These are phyloP conservation scores for Uropetala carovei DNA, from an alignment of 2,888 invertebrate species.

Conservation along the genomic window DNA sequence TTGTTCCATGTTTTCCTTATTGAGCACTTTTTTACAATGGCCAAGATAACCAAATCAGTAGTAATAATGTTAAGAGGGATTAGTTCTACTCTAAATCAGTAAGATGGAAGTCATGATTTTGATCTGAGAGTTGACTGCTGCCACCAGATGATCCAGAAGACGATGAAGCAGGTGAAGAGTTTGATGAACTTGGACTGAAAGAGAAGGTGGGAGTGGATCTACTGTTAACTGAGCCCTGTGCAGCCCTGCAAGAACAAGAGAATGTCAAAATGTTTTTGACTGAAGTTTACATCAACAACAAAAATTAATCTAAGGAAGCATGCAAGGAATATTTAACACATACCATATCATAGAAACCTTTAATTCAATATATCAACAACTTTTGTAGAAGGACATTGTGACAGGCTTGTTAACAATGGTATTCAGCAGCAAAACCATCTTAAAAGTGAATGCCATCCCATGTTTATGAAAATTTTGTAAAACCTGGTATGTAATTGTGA, in stretches of 20 bases:
- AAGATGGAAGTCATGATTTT: constrained; percentile 55
- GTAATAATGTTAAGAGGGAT: constrained; percentile 32
- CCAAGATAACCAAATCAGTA: constrained; percentile 28
- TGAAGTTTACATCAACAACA: no score
- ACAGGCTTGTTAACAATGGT: no score
- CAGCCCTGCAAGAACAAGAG: constrained; percentile 25
- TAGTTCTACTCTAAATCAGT: constrained; percentile 55
- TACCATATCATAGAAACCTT: no score
- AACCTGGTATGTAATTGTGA: no score
- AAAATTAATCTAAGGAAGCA: no score
- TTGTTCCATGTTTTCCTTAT: constrained; percentile 33
- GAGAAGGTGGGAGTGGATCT: constrained; percentile 42
- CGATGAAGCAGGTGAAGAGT: constrained; percentile 49
- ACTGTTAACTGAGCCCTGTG: constrained; percentile 48
- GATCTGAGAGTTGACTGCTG: constrained; percentile 55
- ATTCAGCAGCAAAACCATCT: no score
- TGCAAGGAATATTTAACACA: no score
- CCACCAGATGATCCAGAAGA: constrained; percentile 47
- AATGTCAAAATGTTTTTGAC: no score
- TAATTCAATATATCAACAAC: no score
- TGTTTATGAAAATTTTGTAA: no score
- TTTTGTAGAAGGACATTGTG: no score
- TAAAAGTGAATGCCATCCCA: no score
- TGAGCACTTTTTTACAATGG: constrained; percentile 61
- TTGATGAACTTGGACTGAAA: constrained; percentile 51